Conservation (phyloP, 2,797 vertebrate genomes). For the Gymnoscopelus braueri region DNA sequence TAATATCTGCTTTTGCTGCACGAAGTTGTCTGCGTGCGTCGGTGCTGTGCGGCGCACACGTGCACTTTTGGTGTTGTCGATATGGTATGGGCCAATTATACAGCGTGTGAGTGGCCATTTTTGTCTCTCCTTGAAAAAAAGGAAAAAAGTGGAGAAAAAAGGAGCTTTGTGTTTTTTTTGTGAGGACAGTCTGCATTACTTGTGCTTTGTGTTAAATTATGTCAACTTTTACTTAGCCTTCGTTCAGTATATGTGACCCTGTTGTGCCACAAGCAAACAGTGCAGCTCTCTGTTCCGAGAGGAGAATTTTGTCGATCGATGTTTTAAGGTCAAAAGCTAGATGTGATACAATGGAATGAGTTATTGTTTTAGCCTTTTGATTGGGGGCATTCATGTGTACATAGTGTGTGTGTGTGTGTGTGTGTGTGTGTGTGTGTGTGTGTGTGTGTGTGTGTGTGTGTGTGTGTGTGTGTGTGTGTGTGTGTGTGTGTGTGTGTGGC, state of each 20-base stretch:
- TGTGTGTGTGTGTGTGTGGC: constrained; percentile 22
- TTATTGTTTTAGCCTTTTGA: constrained; percentile 82
- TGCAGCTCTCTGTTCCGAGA: constrained; percentile 65
- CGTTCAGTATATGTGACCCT: constrained; percentile 48
- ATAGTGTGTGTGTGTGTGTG: constrained; percentile 52
- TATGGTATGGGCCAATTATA: not conserved
- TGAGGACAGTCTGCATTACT: not conserved
- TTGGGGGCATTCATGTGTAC: constrained; percentile 75
- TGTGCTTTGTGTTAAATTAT: constrained; percentile 10
- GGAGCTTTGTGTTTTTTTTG: not conserved
- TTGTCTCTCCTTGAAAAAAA: not conserved
- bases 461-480: constrained; percentile 29
- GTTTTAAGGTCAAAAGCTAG: constrained; percentile 77
- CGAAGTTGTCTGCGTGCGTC: constrained; percentile 8
- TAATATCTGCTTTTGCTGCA: constrained; percentile 1
- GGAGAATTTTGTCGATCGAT: constrained; percentile 69
- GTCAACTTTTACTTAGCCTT: constrained; percentile 44
- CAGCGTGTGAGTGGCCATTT: constrained; percentile 6
- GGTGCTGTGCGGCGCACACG: not conserved
- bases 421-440: constrained; percentile 36
- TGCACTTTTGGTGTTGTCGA: not conserved
- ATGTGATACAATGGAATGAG: constrained; percentile 76
- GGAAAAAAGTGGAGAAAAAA: not conserved
- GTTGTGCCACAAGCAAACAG: constrained; percentile 66
- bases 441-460: constrained; percentile 32